Evolutionary conservation across 1,140 invertebrate genomes (phyloP), one percentile per base, ranked within the genome.

Genomic region (Samia ricini): DNA sequence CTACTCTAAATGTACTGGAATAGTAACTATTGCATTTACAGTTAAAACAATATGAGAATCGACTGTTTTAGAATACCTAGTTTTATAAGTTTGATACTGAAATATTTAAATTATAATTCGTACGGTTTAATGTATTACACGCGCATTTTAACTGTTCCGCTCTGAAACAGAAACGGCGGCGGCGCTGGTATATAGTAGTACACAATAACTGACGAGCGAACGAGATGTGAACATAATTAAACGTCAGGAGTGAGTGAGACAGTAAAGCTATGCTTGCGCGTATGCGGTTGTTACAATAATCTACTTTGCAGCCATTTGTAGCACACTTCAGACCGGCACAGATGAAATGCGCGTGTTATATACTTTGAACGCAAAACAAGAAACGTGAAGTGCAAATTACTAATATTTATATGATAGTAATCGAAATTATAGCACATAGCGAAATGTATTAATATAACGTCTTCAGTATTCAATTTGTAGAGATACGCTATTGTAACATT

Each of bases 401-500:
- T 15, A 15, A 42, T 42, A 42, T 42, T 42, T 42, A 15, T 42
- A 15, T 42, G 33, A 15, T 42, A 42, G 15, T 42, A 10, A 10
- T 42, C 33, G 4, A 42, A 42, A 42, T 42, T 12, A 42, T 26
- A 26, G 8, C 26, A 26, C 26, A 26, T 26, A 26, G 12, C 8
- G 4, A 55, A 23, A 10, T 12, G 6, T 15, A 4, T 49, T 49
- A 18, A 23, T 22, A 55, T 42, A 23, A 55, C 52, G 24, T 21
- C 52, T 55, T 24, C 24, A 55, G 52, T 55, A 55, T 55, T 55
- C 19, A 52, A 42, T 42, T 42, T 15, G n/a, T 42, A 42, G 4
- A 42, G 15, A 42, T 42, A 42, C 23, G 64, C 62, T 62, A 61
- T 69, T 71, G 49, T 65, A 42, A 70, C 71, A 73, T 73, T 73